Evolutionary conservation across 2,888 invertebrate species (phyloP).

Genomic region (Tetrapedia diversipes): DNA sequence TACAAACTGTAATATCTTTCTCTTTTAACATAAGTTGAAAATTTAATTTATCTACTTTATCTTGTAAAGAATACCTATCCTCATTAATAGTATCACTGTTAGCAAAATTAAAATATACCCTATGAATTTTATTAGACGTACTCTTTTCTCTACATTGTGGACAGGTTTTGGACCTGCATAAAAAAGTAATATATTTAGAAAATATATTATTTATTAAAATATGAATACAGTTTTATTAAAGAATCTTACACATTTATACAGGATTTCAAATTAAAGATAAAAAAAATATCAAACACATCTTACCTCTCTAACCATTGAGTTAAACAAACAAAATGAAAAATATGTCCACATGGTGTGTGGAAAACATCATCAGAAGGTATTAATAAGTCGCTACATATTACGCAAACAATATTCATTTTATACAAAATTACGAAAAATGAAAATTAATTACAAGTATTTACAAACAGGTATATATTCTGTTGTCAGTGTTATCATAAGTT

Average conservation of each 20-base stretch:
- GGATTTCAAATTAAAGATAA: background rate
- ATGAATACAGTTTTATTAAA: background rate
- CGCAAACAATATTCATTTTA: conserved; percentile 74
- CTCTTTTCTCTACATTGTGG: conserved; percentile 90
- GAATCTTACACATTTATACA: background rate
- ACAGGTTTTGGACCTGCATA: conserved; percentile 88
- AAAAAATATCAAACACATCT: background rate
- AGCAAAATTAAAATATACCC: conserved; percentile 87
- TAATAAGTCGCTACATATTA: conserved; percentile 74
- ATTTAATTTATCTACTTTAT: conserved; percentile 51
- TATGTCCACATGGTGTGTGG: conserved; percentile 75
- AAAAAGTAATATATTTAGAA: background rate
- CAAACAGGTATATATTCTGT: background rate
- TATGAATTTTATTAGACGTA: conserved; percentile 85
- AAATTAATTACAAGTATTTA: background rate
- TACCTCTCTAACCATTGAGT: conserved; percentile 75
- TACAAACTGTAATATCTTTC: conserved; percentile 79
- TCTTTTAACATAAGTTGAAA: conserved; percentile 80
- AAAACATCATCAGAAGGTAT: conserved; percentile 70
- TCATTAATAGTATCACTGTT: conserved; percentile 80
- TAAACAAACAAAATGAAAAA: conserved; percentile 74
- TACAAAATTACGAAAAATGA: background rate
- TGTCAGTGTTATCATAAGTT: background rate
- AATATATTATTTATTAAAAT: background rate
- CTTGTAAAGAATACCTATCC: conserved; percentile 35